Conservation (phyloP, 2,797 vertebrate genomes). For the Micrastur ruficollis region DNA sequence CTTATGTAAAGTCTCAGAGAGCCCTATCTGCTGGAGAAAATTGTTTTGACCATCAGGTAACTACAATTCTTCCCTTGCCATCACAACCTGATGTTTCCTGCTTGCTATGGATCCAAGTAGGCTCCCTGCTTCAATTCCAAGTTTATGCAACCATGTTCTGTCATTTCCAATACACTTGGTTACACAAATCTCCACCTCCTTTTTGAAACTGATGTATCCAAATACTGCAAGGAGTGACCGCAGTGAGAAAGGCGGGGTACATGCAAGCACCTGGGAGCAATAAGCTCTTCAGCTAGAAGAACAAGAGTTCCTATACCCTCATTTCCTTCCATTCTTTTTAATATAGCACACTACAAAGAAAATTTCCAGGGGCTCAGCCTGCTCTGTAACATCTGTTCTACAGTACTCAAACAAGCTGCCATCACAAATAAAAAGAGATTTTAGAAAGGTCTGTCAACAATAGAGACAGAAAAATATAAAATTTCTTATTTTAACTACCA, state of each 20-base stretch:
- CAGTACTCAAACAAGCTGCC: neutral
- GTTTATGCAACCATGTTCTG: neutral
- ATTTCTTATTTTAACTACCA: neutral
- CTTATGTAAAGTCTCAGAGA: neutral
- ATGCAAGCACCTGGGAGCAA: neutral
- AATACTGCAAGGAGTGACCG: neutral
- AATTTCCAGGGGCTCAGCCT: neutral
- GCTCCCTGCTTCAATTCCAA: neutral
- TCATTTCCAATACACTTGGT: neutral
- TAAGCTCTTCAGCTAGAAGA: neutral
- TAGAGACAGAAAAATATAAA: neutral
- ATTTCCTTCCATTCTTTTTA: neutral
- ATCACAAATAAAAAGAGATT: neutral
- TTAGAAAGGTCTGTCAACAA: neutral
- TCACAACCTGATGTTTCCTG: neutral
- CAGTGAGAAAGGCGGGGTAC: neutral
- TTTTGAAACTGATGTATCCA: neutral
- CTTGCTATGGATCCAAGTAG: neutral
- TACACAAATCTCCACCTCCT: neutral
- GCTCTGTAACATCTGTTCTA: neutral
- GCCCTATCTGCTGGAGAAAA: neutral
- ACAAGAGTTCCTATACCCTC: neutral
- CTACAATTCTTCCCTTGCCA: neutral
- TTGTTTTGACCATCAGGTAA: neutral
- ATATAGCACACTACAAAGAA: neutral